phyloP scores from a whole-genome alignment of 2,888 invertebrate genomes.

The Apotomis capreana region DNA sequence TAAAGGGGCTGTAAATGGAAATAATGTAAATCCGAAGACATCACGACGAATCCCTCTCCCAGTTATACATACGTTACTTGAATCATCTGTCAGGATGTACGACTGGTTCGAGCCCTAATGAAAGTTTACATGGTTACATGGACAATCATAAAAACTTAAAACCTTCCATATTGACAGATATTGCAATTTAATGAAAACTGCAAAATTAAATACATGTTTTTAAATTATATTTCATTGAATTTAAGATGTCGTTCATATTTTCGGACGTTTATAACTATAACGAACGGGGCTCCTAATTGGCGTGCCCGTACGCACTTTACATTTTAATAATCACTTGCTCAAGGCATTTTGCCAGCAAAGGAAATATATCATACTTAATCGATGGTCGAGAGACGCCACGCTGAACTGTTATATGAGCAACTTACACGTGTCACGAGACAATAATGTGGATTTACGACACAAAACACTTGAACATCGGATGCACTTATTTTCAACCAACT shows the following conservation, averaged over 20 bases:
- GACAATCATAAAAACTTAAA: not conserved
- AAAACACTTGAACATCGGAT: not conserved
- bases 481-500: too few species aligned
- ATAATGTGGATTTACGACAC: not conserved
- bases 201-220: slow-evolving; percentile 15
- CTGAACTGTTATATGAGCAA: slow-evolving; percentile 49
- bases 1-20: too few species aligned
- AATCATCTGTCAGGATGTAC: too few species aligned
- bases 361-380: slow-evolving; percentile 45
- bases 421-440: slow-evolving; percentile 43
- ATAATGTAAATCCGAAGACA: too few species aligned
- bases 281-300: slow-evolving; percentile 45
- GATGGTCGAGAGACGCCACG: slow-evolving; percentile 44
- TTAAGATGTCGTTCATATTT: slow-evolving; percentile 35
- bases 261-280: slow-evolving; percentile 42
- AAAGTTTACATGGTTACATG: too few species aligned
- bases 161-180: not conserved
- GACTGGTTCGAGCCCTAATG: too few species aligned
- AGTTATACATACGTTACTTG: too few species aligned
- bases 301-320: slow-evolving; percentile 45
- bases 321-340: slow-evolving; percentile 50
- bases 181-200: slow-evolving; percentile 11
- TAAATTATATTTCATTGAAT: slow-evolving; percentile 24
- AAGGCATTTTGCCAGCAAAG: slow-evolving; percentile 48
- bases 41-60: too few species aligned